Base-by-base conservation (phyloP, 2,888 invertebrate genomes). In the Melanargia galathea region DNA sequence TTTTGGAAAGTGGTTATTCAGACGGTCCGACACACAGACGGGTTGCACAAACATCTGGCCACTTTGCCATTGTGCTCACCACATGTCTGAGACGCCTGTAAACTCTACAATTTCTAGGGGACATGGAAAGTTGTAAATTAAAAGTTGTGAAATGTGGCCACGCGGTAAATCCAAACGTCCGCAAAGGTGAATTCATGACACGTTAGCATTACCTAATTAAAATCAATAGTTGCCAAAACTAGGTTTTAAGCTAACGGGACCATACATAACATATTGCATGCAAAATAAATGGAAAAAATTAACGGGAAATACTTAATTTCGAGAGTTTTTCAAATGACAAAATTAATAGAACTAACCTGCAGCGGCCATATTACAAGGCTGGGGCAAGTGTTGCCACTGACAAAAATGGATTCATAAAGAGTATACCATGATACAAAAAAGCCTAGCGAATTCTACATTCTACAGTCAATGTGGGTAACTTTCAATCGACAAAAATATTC, bases 281-380 rank as follows among this genome's bases (percentile, higher is more conserved):
- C 56, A 64, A 52, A 66, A 70, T 20, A 57, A 66, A 55, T 56
- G 56, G 56, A 67, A 66, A 64, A 60, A 62, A 58, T 65, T 46
- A 64, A 63, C 70, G 67, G 66, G 61, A 68, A 68, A 63, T 71
- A 71, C 66, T 58, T 71, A 71, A 67, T 74, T 67, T 62, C 71
- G 70, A 77, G 70, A 71, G 76, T 74, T 73, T 84, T 90, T 86
- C 87, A 90, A 85, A 86, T 92, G 92, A 92, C 85, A 88, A 90
- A 90, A 88, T 87, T 84, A 79, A 78, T 79, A 80, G 82, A 86
- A 93, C 94, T 92, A 93, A 94, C 94, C 94, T 94, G 94, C 89
- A 90, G 94, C 93, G 93, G 94, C 94, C 94, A 94, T 94, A 92
- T 93, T 93, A 93, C 88, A 92, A 90, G 92, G 92, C 92, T 87